Evolutionary conservation across 92 coral and sea anemone species (phyloP).

Genomic region (Diadumene lineata): DNA sequence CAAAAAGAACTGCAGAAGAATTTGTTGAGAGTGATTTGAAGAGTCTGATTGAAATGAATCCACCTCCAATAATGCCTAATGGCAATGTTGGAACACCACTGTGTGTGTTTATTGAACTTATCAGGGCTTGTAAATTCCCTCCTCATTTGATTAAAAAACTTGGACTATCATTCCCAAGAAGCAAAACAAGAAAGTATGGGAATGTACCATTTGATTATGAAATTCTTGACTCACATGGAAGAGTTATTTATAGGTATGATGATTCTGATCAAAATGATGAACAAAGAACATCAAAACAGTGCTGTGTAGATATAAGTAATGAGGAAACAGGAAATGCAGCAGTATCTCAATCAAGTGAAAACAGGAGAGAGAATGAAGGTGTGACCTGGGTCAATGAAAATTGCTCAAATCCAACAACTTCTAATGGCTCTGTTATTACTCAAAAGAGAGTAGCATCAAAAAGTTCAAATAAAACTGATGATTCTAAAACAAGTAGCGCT

Average conservation of each 20-base stretch:
- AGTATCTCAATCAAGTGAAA: neutral
- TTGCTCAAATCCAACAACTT: neutral
- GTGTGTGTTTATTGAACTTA: constrained; percentile 62
- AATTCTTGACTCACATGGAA: constrained; percentile 21
- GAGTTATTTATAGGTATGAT: neutral
- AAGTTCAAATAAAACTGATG: no score
- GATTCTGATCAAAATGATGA: constrained; percentile 3
- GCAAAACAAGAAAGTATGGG: constrained; percentile 79
- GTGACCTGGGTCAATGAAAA: neutral
- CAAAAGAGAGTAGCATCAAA: no score
- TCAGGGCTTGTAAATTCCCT: constrained; percentile 87
- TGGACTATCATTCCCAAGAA: constrained; percentile 76
- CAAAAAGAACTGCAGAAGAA: constrained; percentile 53
- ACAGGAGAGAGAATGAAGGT: neutral
- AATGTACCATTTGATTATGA: constrained; percentile 91
- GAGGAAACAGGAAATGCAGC: no score
- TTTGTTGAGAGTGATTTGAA: constrained; percentile 71
- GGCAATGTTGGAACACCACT: constrained; percentile 96
- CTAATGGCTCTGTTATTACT: no score
- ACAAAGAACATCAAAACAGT: neutral
- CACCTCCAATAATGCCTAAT: constrained; percentile 96
- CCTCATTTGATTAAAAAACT: constrained; percentile 86
- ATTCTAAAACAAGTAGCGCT: no score
- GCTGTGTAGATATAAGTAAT: neutral
- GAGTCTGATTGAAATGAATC: constrained; percentile 78